Evolutionary conservation across 2,113 vertebrate genomes (phyloP).

Genomic region (Bungarus multicinctus): DNA sequence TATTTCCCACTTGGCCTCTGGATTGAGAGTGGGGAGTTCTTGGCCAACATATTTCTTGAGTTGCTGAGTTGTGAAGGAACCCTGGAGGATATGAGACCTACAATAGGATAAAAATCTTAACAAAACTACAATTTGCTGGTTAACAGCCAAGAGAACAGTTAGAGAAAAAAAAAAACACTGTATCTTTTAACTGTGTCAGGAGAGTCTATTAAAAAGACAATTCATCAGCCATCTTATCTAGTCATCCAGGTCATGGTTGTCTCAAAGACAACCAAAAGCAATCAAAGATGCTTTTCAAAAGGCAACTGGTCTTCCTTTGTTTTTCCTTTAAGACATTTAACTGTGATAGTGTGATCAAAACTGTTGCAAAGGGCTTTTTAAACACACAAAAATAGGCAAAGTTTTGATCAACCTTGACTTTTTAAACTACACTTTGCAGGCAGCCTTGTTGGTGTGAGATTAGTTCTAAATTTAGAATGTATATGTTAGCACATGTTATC

Average conservation of each 20-base stretch:
- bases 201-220: background rate
- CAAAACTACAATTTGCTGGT: background rate
- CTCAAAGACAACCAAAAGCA: background rate
- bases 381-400: background rate
- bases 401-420: background rate
- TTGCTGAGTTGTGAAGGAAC: conserved; percentile 75
- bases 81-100: conserved; percentile 85
- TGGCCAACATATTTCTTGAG: conserved; percentile 66
- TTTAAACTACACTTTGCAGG: background rate
- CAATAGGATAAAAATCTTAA: conserved; percentile 21
- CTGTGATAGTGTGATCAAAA: background rate
- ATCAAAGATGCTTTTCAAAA: background rate
- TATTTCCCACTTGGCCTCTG: conserved; percentile 76
- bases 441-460: background rate
- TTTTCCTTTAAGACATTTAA: background rate
- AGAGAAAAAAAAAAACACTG: background rate
- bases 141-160: conserved; percentile 9
- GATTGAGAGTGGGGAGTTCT: conserved; percentile 74
- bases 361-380: background rate
- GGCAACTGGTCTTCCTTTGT: background rate
- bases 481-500: background rate
- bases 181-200: background rate
- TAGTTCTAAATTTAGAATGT: background rate
- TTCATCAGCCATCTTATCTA: background rate
- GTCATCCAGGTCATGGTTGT: background rate